A percentile compares a stretch with the other conserved stretches of the same genome.
Conservation (phyloP, 2,797 vertebrate genomes). For the Enoplosus armatus region DNA sequence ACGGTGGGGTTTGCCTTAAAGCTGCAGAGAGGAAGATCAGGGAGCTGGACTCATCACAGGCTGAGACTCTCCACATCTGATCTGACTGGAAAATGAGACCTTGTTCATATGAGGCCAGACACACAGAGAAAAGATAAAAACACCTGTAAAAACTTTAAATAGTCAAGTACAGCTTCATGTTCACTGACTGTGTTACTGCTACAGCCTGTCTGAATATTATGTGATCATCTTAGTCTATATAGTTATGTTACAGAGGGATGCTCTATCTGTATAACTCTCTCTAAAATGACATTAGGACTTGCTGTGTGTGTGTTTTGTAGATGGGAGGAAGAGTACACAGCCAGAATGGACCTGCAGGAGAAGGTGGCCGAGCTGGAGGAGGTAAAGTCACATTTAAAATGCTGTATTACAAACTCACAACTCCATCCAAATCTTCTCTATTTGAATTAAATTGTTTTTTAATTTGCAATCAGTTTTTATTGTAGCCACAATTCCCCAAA, state of each 20-base stretch:
- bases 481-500: background rate
- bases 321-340: slow-evolving; percentile 94
- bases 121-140: background rate
- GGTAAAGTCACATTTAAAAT: slow-evolving; percentile 21
- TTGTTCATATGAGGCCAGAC: no score
- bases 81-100: no score
- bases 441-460: no score
- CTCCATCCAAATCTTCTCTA: background rate
- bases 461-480: background rate
- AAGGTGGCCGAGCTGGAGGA: slow-evolving; percentile 78
- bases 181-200: background rate
- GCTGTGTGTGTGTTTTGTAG: slow-evolving; percentile 74
- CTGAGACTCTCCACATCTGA: background rate
- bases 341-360: slow-evolving; percentile 92
- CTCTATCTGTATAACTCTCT: background rate
- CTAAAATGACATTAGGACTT: no score
- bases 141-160: background rate
- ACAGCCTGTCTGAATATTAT: no score
- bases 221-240: background rate
- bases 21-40: background rate
- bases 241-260: background rate
- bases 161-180: no score
- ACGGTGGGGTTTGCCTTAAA: slow-evolving; percentile 5
- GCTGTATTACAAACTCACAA: background rate
- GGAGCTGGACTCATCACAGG: background rate